phyloP scores from a whole-genome alignment of 2,888 invertebrate species.

The Drosophila mayaguana region DNA sequence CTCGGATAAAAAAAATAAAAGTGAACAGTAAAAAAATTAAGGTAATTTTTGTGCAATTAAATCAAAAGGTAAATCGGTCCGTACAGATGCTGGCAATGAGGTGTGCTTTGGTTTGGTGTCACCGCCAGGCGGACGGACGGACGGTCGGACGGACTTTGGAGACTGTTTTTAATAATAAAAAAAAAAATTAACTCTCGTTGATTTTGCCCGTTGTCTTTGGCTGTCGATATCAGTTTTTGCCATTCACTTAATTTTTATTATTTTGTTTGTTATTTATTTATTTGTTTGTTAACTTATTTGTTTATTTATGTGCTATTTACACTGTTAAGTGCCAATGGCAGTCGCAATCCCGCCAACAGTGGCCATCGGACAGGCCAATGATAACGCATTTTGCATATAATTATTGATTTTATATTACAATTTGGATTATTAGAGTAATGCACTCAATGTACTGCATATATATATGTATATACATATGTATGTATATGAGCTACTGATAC shows the following conservation, averaged over 20 bases:
- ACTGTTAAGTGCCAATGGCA: conserved; percentile 67
- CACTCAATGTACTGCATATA: not conserved
- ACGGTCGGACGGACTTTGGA: not conserved
- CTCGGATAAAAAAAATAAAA: conserved; percentile 28
- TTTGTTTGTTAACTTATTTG: conserved; percentile 53
- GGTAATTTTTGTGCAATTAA: conserved; percentile 64
- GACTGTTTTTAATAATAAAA: conserved; percentile 27
- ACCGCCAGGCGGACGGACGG: not conserved
- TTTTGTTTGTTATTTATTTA: conserved; percentile 48
- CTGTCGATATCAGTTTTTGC: conserved; percentile 39
- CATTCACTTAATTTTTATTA: conserved; percentile 48
- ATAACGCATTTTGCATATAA: conserved; percentile 54
- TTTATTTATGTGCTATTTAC: conserved; percentile 67
- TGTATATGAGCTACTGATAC: no score
- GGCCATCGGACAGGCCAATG: conserved; percentile 55
- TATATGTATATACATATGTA: no score
- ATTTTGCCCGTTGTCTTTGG: conserved; percentile 25
- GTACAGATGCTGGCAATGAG: conserved; percentile 1
- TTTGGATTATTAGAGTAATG: conserved; percentile 6
- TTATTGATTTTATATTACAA: conserved; percentile 12
- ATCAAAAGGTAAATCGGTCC: conserved; percentile 53
- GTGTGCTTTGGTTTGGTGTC: not conserved
- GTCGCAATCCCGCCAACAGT: conserved; percentile 21
- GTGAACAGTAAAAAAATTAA: conserved; percentile 25
- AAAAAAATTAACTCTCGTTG: conserved; percentile 20